A percentile compares a stretch with the other conserved stretches of the same genome.
phyloP scores from a whole-genome alignment of 2,113 vertebrate species.

The Onychostruthus taczanowskii region DNA sequence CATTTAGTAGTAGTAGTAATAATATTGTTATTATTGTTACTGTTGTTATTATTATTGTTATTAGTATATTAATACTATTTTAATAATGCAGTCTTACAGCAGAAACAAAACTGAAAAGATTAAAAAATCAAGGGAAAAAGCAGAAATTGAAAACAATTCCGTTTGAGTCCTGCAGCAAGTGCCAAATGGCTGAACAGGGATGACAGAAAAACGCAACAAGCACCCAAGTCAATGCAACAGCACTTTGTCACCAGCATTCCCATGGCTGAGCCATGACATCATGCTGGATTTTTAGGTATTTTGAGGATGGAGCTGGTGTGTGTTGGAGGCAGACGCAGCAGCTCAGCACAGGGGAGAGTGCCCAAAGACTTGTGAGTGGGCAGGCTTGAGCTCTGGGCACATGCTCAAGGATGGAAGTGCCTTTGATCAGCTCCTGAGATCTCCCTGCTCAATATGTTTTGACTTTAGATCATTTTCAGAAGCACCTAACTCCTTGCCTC shows the following conservation, averaged over 20 bases:
- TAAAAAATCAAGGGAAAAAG: not conserved
- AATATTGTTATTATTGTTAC: not conserved
- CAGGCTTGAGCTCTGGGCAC: not conserved
- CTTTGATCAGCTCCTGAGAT: not conserved
- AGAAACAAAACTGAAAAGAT: not conserved
- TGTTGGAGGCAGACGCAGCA: not conserved
- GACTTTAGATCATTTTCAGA: not conserved
- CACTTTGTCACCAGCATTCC: not conserved
- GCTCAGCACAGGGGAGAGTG: not conserved
- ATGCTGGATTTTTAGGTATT: not conserved
- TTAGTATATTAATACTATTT: not conserved
- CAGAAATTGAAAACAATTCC: not conserved
- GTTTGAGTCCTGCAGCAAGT: not conserved
- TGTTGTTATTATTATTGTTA: not conserved
- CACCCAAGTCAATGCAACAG: not conserved
- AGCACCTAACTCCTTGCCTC: not conserved
- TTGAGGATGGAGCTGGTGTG: rapidly evolving
- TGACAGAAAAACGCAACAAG: not conserved
- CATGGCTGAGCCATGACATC: not conserved
- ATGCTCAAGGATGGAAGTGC: rapidly evolving
- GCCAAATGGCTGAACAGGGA: not conserved
- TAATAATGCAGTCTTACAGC: not conserved
- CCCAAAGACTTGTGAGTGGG: rapidly evolving
- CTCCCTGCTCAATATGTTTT: not conserved
- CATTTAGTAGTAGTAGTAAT: not conserved